A percentile compares a stretch with the other conserved stretches of the same genome.
These are phyloP conservation scores for Idaea dimidiata DNA, from an alignment of 2,888 invertebrate genomes.

Conservation along the genomic window DNA sequence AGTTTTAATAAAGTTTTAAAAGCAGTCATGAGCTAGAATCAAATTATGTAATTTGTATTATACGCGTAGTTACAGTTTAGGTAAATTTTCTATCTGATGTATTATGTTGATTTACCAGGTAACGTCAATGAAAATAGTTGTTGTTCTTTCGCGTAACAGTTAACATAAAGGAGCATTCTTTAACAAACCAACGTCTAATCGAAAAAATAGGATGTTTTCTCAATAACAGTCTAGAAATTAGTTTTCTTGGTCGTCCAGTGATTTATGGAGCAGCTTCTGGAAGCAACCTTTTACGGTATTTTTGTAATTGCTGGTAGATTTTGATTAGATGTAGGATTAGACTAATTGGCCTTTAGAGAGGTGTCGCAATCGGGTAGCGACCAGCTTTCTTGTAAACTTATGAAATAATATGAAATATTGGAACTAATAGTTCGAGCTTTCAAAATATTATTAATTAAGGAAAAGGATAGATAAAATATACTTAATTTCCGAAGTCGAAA, in stretches of 20 bases:
- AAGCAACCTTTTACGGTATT: neutral
- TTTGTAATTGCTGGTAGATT: neutral
- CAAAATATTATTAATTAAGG: neutral
- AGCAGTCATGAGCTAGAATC: no score
- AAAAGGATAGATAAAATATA: neutral
- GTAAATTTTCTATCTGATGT: no score
- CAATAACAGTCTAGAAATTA: neutral
- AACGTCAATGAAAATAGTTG: no score
- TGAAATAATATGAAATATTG: neutral
- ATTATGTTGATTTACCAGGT: no score
- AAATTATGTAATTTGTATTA: no score
- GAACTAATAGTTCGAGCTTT: neutral
- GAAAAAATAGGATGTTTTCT: neutral
- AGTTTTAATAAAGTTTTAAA: no score
- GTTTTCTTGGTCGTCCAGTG: neutral
- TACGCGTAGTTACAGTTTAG: no score
- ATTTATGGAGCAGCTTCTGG: neutral
- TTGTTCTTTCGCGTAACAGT: no score
- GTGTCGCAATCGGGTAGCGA: neutral
- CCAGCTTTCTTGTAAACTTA: neutral
- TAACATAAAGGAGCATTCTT: no score
- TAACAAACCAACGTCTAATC: no score
- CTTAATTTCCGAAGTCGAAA: neutral
- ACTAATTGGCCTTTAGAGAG: neutral
- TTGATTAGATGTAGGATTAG: constrained; percentile 1